Base-by-base conservation (phyloP, 2,888 invertebrate genomes). In the Bellardia bayeri region DNA sequence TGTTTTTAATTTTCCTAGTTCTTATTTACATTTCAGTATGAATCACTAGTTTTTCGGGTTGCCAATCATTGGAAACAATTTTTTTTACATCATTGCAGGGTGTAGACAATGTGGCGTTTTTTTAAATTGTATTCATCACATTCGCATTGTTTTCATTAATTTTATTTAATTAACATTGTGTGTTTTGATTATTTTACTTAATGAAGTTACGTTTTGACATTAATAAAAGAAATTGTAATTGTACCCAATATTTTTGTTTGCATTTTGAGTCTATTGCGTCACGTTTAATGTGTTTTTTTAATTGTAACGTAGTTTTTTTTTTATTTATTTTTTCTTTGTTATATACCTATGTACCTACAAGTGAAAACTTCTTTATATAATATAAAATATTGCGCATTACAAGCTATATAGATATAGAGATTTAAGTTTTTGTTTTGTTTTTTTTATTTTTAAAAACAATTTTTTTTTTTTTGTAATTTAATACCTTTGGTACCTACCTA, bases 291-390 rank as follows among this genome's bases (percentile, higher is more conserved):
- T 76, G 49, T 64, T 49, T 61, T 42, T 71, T 80, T 71, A 71
- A 63, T 71, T 66, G 56, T 54, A 78, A 66, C 66, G 54, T 61
- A 61, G 14, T 58, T 80, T 63, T 49, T 40, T 30, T 11, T 66
- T 66, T 56, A 6, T 30, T 71, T 14, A 9, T 51, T 63, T 16
- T 58, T 79, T 56, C 30, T 79, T 61, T 80, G 61, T 63, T 80
- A 40, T 80, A 80, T 71, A 16, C 6, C 33, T 80, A 40, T 80
- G 71, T 71, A 16, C 6, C 33, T 33, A 69, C 37, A 75, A 68
- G 83, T 83, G 78, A 83, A 78, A 83, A 83, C 78, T 83, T 78
- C 78, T 71, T 83, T 83, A 76, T 58, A 37, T 58, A 68, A 63
- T 58, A 58, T 49, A 68, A 80, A 71, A 63, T 80, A 71, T 58